Evolutionary conservation across 2,888 invertebrate species (phyloP).

Genomic region (Coleophora flavipennella): DNA sequence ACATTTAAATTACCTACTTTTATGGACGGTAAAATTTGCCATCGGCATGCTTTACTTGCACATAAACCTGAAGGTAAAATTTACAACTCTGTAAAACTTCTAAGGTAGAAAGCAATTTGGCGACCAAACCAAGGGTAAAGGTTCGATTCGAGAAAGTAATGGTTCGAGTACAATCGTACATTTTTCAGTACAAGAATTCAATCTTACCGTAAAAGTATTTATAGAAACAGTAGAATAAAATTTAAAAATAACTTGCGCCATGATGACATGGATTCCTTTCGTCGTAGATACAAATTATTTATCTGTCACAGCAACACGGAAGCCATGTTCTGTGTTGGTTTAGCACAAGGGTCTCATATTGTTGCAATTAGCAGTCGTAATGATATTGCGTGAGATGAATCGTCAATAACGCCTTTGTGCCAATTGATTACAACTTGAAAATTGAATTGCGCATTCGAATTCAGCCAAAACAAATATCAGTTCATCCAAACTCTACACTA

Average conservation of each 20-base stretch:
- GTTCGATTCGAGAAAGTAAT: conserved; percentile 1
- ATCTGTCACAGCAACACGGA: too few relatives aligned
- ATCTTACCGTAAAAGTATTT: too few relatives aligned
- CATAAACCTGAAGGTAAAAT: conserved; percentile 38
- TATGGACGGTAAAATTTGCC: conserved; percentile 31
- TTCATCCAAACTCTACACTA: conserved; percentile 17
- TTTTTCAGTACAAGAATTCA: too few relatives aligned
- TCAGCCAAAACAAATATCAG: conserved; percentile 25
- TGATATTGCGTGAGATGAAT: conserved; percentile 28
- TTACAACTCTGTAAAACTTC: conserved; percentile 39
- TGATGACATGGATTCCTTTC: too few relatives aligned
- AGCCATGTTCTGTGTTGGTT: too few relatives aligned
- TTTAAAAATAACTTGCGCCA: too few relatives aligned
- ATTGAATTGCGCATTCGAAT: conserved; percentile 30
- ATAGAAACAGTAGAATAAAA: too few relatives aligned
- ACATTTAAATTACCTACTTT: conserved; percentile 35
- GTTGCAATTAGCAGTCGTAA: neutral
- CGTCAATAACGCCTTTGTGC: conserved; percentile 32
- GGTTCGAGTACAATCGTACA: too few relatives aligned
- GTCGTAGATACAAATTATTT: too few relatives aligned
- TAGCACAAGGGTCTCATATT: neutral
- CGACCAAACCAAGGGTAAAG: conserved; percentile 32
- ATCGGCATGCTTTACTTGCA: conserved; percentile 23
- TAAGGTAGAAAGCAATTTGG: conserved; percentile 13
- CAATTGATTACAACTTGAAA: conserved; percentile 33